Evolutionary conservation across 2,113 vertebrate genomes (phyloP).

Genomic region (Lophotis ruficrista): DNA sequence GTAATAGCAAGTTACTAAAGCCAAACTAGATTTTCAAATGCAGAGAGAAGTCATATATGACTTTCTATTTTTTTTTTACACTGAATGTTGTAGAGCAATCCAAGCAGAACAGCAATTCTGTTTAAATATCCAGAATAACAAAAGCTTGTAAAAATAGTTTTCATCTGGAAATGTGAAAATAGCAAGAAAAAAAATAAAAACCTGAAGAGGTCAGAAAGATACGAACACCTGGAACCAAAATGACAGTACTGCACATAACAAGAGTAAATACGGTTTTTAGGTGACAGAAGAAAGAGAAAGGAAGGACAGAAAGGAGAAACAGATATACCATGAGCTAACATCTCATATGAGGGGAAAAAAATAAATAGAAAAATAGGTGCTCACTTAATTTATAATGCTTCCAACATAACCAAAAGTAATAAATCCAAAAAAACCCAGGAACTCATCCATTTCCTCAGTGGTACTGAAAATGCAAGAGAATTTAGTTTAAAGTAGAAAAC

Average conservation of each 20-base stretch:
- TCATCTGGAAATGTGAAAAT: not conserved
- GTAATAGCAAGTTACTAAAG: conserved; percentile 37
- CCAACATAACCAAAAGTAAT: not conserved
- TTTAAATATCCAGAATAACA: not conserved
- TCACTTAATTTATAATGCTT: not conserved
- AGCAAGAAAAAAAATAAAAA: not conserved
- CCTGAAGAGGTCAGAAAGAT: not conserved
- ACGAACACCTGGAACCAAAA: not conserved
- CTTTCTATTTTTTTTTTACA: not conserved
- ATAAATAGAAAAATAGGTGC: not conserved
- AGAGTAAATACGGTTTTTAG: not conserved
- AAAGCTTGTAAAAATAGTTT: not conserved
- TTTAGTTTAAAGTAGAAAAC: not conserved
- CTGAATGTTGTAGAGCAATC: not conserved
- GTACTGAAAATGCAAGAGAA: not conserved
- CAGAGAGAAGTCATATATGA: not conserved
- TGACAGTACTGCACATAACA: not conserved
- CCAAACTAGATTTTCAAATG: not conserved
- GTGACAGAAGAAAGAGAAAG: not conserved
- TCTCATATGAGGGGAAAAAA: rapidly evolving
- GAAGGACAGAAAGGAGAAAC: not conserved
- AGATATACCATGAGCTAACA: not conserved
- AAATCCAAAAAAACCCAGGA: not conserved
- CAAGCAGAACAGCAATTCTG: not conserved
- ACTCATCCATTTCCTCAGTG: not conserved